Evolutionary conservation across 2,888 invertebrate genomes (phyloP), one percentile per base, ranked within the genome.

Genomic region (Drosophila lacicola): DNA sequence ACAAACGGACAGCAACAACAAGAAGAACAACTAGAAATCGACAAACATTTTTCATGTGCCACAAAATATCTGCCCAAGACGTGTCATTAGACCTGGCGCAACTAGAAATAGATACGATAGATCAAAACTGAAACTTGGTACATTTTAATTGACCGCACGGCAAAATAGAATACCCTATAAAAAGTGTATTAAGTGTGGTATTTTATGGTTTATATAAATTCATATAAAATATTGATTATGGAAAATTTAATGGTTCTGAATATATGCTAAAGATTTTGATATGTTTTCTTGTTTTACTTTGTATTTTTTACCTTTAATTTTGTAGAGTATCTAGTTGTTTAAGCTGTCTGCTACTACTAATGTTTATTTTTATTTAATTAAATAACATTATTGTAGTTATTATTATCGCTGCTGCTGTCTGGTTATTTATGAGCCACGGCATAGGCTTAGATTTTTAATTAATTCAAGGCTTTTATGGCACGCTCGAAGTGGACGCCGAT

Each of bases 381-480:
- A 70, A 63, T 57, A 71, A 60, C 67, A 64, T 78, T 64, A 55
- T 80, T 62, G 56, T 44, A 34, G 36, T 25, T 39, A 41, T 25
- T 47, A 62, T 44, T 66, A 49, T 33, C 67, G 49, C 47, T 77
- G 57, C 34, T 61, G 61, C 54, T 70, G 39, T 61, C 63, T 72
- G 46, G 73, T 82, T 89, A 84, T 87, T 87, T 86, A 88, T 86
- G 81, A 67, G 57, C 78, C 70, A 49, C 73, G 69, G 70, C 79
- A 83, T 87, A 89, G 88, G 84, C 89, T 85, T 89, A 79, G 82
- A 88, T 88, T 88, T 88, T 82, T 80, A 86, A 86, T 86, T 88
- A 86, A 86, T 88, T 89, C 85, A 89, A 86, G 88, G 85, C 70
- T 89, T 87, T 83, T 70, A 65, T 68, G 78, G 71, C 87, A 75